Conservation (phyloP, 2,797 vertebrate species). For the Epinephelus awoara region DNA sequence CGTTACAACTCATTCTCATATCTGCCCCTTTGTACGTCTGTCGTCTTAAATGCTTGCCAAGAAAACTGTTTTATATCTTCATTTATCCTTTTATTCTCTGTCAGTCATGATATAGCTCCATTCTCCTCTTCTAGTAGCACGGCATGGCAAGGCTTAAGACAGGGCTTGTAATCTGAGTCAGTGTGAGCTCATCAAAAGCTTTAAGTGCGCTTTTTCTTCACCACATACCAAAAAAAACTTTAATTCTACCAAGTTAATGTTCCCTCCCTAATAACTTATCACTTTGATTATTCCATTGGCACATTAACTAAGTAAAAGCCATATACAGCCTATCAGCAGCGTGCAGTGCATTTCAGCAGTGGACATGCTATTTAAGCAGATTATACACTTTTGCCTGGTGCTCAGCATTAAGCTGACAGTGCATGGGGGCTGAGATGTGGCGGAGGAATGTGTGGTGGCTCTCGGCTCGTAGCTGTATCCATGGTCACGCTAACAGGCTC, state of each 20-base stretch:
- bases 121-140: conserved; percentile 18
- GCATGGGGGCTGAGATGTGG: conserved; percentile 26
- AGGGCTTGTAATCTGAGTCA: conserved; percentile 45
- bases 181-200: conserved; percentile 55
- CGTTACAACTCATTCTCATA: neutral
- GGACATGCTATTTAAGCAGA: conserved; percentile 70
- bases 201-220: conserved; percentile 41
- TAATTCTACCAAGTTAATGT: conserved; percentile 52
- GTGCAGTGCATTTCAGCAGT: conserved; percentile 47
- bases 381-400: conserved; percentile 56
- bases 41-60: conserved; percentile 7
- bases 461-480: conserved; percentile 36
- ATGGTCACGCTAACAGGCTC: conserved; percentile 47
- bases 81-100: conserved; percentile 21
- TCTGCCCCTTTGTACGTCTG: conserved; percentile 6
- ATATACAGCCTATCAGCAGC: conserved; percentile 46
- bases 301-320: conserved; percentile 58
- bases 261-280: conserved; percentile 55
- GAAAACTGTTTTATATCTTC: conserved; percentile 26
- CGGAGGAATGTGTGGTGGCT: conserved; percentile 38
- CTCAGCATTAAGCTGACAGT: conserved; percentile 51
- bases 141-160: conserved; percentile 29
- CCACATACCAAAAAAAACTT: conserved; percentile 25
- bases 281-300: conserved; percentile 49
- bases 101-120: conserved; percentile 11